phyloP scores from a whole-genome alignment of 2,797 vertebrate species.

The Telmatherina bonti region DNA sequence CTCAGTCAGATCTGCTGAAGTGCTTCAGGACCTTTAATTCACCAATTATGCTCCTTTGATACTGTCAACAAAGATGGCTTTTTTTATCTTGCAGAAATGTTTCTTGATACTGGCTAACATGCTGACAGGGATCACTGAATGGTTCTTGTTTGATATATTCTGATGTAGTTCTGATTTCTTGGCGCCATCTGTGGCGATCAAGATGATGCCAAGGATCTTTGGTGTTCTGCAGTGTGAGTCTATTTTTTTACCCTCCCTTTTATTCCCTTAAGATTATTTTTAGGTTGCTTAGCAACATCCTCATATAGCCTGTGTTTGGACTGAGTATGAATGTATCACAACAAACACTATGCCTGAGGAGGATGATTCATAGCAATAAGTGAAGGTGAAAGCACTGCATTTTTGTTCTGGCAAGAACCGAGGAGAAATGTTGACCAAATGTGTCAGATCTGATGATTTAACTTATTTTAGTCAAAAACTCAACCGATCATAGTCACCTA shows the following conservation, averaged over 20 bases:
- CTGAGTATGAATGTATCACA: constrained; percentile 54
- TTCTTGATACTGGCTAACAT: constrained; percentile 11
- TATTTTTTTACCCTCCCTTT: constrained; percentile 50
- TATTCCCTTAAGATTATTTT: constrained; percentile 79
- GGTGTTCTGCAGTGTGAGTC: constrained; percentile 51
- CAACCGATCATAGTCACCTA: constrained; percentile 6
- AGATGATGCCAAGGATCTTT: constrained; percentile 38
- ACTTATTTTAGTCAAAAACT: background rate
- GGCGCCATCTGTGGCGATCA: constrained; percentile 31
- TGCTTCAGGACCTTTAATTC: constrained; percentile 45
- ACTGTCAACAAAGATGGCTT: constrained; percentile 11
- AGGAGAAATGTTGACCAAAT: background rate
- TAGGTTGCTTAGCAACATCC: constrained; percentile 85
- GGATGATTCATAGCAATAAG: constrained; percentile 13
- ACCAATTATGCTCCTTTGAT: constrained; percentile 20
- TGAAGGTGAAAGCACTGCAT: constrained; percentile 2
- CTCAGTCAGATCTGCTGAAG: constrained; percentile 52
- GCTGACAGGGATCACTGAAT: constrained; percentile 4
- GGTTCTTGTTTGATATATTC: constrained; percentile 25
- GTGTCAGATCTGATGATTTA: constrained; percentile 1
- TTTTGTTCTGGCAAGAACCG: background rate
- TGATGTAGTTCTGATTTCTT: constrained; percentile 19
- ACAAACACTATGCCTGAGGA: constrained; percentile 30
- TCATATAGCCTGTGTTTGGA: constrained; percentile 59
- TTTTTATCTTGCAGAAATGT: constrained; percentile 36